Evolutionary conservation across 2,888 invertebrate species (phyloP).

Genomic region (Cepaea hortensis): DNA sequence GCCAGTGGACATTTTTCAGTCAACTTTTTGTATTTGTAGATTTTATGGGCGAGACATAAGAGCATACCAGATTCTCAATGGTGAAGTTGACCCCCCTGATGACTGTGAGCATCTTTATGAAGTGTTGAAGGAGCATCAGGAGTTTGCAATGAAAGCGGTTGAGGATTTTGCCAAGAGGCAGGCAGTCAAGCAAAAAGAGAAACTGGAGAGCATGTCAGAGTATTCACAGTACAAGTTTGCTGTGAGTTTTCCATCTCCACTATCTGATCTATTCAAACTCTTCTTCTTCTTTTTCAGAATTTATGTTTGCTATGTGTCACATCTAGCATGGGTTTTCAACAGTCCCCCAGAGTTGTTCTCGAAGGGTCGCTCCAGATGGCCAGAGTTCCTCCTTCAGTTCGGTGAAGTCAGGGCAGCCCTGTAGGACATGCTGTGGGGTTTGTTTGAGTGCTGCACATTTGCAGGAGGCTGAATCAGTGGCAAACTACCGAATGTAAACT

Average conservation of each 20-base stretch:
- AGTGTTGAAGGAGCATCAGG: constrained; percentile 66
- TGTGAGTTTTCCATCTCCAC: not conserved
- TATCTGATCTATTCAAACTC: not conserved
- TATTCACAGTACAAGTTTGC: constrained; percentile 11
- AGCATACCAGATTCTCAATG: constrained; percentile 68
- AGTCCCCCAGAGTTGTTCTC: too few relatives aligned
- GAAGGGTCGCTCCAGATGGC: too few relatives aligned
- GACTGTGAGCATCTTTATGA: constrained; percentile 68
- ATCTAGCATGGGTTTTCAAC: too few relatives aligned
- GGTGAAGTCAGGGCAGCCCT: too few relatives aligned
- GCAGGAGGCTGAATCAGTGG: too few relatives aligned
- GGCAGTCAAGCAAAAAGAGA: constrained; percentile 54
- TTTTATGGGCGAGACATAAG: constrained; percentile 70
- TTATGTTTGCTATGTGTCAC: not conserved
- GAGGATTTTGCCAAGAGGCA: constrained; percentile 63
- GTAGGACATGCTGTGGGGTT: too few relatives aligned
- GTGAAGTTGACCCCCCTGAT: constrained; percentile 65
- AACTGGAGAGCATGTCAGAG: constrained; percentile 19
- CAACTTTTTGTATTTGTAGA: constrained; percentile 54
- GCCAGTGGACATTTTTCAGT: not conserved
- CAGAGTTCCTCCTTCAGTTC: too few relatives aligned
- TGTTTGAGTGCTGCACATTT: too few relatives aligned
- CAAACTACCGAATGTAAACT: too few relatives aligned
- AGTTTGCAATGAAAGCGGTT: constrained; percentile 62
- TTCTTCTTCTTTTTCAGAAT: not conserved